Evolutionary conservation across 2,797 vertebrate genomes (phyloP).

Genomic region (Hephaestus fuliginosus): DNA sequence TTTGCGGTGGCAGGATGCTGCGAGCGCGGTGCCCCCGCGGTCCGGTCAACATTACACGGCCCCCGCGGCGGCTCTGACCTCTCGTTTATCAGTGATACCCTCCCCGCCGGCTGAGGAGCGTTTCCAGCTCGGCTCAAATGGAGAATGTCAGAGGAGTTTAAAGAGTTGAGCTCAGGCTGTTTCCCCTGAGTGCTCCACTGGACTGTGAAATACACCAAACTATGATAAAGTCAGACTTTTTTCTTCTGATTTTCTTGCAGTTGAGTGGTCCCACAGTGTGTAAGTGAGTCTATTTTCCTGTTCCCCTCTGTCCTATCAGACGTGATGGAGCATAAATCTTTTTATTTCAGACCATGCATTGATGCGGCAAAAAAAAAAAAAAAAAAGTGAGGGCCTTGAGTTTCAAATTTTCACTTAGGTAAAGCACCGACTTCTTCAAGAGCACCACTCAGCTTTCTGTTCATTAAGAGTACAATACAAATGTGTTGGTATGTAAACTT

Average conservation of each 20-base stretch:
- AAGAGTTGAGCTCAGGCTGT: conserved; percentile 34
- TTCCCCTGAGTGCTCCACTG: conserved; percentile 39
- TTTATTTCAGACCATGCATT: neutral
- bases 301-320: conserved; percentile 22
- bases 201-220: conserved; percentile 42
- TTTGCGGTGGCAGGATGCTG: conserved; percentile 28
- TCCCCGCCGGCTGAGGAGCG: conserved; percentile 31
- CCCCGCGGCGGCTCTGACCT: conserved; percentile 41
- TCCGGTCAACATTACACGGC: conserved; percentile 16
- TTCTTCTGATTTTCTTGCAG: neutral
- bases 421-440: neutral
- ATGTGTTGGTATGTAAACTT: neutral
- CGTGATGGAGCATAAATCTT: conserved; percentile 9
- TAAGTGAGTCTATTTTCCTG: neutral
- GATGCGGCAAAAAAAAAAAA: neutral
- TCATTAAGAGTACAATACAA: neutral
- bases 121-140: conserved; percentile 46
- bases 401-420: neutral
- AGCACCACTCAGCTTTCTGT: neutral
- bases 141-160: conserved; percentile 52
- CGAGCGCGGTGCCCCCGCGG: neutral
- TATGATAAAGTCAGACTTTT: neutral
- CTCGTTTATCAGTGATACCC: conserved; percentile 62
- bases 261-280: conserved; percentile 6
- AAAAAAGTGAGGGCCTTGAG: neutral